These are phyloP conservation scores for Pilophorus perplexus DNA, from an alignment of 2,888 invertebrate species.

Conservation along the genomic window DNA sequence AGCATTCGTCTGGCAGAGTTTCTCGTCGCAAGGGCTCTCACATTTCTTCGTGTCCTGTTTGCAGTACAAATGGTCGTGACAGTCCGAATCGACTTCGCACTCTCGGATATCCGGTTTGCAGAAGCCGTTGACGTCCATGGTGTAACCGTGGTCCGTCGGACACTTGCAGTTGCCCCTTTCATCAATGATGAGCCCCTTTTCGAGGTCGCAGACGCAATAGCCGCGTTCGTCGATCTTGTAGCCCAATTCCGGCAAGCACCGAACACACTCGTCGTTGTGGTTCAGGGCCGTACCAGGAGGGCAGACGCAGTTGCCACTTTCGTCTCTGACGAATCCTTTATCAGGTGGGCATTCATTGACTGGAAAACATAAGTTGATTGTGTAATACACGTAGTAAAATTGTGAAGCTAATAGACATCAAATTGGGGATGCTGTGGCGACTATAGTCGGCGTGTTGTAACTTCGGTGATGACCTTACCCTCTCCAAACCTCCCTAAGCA, in stretches of 20 bases:
- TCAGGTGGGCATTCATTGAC: slow-evolving; percentile 64
- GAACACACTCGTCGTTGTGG: slow-evolving; percentile 69
- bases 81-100: slow-evolving; percentile 71
- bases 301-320: slow-evolving; percentile 69
- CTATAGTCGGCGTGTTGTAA: too few relatives aligned
- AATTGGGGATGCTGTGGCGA: too few relatives aligned
- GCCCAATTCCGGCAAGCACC: slow-evolving; percentile 69
- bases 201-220: slow-evolving; percentile 77
- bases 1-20: slow-evolving; percentile 72
- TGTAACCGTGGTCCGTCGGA: slow-evolving; percentile 66
- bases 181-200: slow-evolving; percentile 73
- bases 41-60: slow-evolving; percentile 68
- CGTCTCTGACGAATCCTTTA: slow-evolving; percentile 65
- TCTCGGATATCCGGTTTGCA: slow-evolving; percentile 58
- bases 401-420: too few relatives aligned
- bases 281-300: slow-evolving; percentile 74
- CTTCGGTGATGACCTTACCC: too few relatives aligned
- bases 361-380: slow-evolving; percentile 51
- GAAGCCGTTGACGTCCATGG: slow-evolving; percentile 60
- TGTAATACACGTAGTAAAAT: neutral
- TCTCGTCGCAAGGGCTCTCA: slow-evolving; percentile 72
- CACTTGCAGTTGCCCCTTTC: slow-evolving; percentile 75
- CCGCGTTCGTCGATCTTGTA: slow-evolving; percentile 72
- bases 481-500: too few relatives aligned
- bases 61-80: slow-evolving; percentile 73